phyloP scores from a whole-genome alignment of 2,888 invertebrate genomes.

The Choreutis nemorana region DNA sequence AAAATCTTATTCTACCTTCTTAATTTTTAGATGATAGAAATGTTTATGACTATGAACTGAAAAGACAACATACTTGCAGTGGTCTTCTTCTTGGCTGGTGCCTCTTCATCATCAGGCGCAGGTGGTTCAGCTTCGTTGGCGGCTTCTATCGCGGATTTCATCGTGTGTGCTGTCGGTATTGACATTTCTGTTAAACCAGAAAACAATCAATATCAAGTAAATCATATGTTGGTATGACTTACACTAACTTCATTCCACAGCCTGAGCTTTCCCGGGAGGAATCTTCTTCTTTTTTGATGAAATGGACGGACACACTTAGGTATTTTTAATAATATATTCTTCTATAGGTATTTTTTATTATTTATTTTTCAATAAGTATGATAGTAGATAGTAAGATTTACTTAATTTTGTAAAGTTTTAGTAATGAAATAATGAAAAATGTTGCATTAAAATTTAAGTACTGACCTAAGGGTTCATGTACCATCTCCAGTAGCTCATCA shows the following conservation, averaged over 20 bases:
- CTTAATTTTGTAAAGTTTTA: no score
- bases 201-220: background rate
- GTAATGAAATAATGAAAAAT: background rate
- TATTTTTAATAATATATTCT: no score
- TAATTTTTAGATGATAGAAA: no score
- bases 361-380: no score
- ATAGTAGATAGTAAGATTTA: no score
- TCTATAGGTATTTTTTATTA: no score
- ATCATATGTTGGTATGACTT: background rate
- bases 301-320: no score
- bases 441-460: constrained; percentile 1
- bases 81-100: constrained; percentile 26
- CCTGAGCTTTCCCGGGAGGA: no score
- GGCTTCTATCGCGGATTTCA: constrained; percentile 34
- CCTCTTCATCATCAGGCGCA: constrained; percentile 16
- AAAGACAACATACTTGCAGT: constrained; percentile 25
- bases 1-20: no score
- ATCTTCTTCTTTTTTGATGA: no score
- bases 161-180: constrained; percentile 29
- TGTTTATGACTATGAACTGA: no score
- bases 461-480: constrained; percentile 68
- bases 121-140: constrained; percentile 27
- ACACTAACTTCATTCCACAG: no score
- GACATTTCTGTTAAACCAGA: constrained; percentile 29
- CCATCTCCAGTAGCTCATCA: constrained; percentile 67